phyloP scores from a whole-genome alignment of 2,888 invertebrate genomes.

The Andrena hattorfiana region DNA sequence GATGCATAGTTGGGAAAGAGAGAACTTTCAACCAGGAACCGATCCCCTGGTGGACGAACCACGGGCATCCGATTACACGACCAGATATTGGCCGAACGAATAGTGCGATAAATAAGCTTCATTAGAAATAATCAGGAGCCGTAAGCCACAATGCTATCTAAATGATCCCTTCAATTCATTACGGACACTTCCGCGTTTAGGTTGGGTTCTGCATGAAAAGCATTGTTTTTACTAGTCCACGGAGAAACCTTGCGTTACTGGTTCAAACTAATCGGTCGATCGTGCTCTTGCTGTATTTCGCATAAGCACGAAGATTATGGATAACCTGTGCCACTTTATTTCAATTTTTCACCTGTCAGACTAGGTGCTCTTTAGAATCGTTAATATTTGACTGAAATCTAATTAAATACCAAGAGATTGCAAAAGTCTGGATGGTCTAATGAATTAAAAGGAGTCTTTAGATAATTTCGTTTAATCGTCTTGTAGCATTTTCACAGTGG shows the following conservation, averaged over 20 bases:
- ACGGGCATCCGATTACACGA: conserved; percentile 58
- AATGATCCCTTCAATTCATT: conserved; percentile 68
- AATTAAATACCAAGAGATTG: neutral
- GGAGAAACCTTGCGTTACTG: conserved; percentile 15
- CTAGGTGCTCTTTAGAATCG: neutral
- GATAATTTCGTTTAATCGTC: too few relatives aligned
- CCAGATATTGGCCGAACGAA: conserved; percentile 61
- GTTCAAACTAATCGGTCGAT: conserved; percentile 22
- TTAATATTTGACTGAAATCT: neutral
- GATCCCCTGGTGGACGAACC: conserved; percentile 51
- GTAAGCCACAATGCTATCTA: conserved; percentile 68
- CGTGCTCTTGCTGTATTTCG: conserved; percentile 12
- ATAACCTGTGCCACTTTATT: neutral
- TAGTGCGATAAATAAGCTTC: conserved; percentile 73
- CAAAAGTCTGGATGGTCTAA: too few relatives aligned
- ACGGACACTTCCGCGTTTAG: conserved; percentile 53
- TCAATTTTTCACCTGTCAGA: neutral
- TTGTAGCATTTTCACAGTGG: too few relatives aligned
- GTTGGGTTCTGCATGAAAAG: conserved; percentile 34
- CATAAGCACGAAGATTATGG: conserved; percentile 5
- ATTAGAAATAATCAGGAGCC: conserved; percentile 74
- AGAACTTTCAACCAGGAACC: conserved; percentile 56
- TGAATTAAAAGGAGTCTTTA: too few relatives aligned
- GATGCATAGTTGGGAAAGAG: conserved; percentile 36
- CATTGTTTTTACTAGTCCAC: conserved; percentile 31